Evolutionary conservation across 53 echinoderm and acorn worm genomes (phyloP).

Genomic region (Patiria pectinifera): DNA sequence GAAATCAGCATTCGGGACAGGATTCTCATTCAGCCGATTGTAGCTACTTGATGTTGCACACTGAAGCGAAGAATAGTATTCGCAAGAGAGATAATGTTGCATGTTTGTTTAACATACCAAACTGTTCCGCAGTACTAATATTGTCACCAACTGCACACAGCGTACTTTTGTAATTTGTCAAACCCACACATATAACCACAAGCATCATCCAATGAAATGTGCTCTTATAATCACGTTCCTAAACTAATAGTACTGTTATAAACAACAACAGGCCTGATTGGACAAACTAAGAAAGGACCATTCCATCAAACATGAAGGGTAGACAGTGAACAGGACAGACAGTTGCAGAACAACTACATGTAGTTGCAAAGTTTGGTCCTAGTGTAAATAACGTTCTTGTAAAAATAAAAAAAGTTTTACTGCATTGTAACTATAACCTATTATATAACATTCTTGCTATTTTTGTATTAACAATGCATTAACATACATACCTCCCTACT

Average conservation of each 20-base stretch:
- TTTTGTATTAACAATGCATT: conserved; percentile 52
- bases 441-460: conserved; percentile 22
- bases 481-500: not conserved
- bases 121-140: not conserved
- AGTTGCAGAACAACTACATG: not conserved
- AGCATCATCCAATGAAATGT: not conserved
- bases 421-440: conserved; percentile 46
- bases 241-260: not conserved
- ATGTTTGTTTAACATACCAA: not conserved
- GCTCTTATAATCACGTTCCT: not conserved
- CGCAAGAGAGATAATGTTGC: not conserved
- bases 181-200: too few species aligned
- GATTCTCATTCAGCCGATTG: too few species aligned
- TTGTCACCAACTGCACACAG: too few species aligned
- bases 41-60: too few species aligned
- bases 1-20: too few species aligned
- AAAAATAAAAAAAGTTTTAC: not conserved
- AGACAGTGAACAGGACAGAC: not conserved
- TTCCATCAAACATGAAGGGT: conserved; percentile 11
- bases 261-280: conserved; percentile 15
- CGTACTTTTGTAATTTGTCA: too few species aligned
- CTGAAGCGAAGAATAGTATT: not conserved
- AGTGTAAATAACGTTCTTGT: conserved; percentile 30
- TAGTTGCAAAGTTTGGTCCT: not conserved
- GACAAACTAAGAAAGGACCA: not conserved